Percentiles rank a stretch among this genome's conserved stretches.
Conservation (phyloP, 1,140 invertebrate species). For the Drosophila truncata region DNA sequence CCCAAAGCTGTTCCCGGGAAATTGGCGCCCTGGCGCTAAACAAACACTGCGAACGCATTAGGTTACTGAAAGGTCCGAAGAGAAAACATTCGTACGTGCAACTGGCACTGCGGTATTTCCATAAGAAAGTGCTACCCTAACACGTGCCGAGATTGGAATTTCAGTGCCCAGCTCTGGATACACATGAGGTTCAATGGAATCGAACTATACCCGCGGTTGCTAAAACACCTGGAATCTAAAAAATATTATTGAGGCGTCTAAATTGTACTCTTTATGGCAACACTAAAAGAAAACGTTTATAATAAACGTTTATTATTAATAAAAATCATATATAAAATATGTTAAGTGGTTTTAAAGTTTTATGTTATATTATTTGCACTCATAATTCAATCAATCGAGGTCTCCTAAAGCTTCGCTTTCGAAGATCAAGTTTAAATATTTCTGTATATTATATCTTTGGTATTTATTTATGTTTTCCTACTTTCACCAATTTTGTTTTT, state of each 20-base stretch:
- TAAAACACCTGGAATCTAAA: neutral
- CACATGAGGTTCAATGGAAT: slow-evolving; percentile 3
- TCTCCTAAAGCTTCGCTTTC: neutral
- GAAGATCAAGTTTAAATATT: neutral
- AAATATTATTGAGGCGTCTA: neutral
- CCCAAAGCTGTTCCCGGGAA: slow-evolving; percentile 58
- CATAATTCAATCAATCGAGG: neutral
- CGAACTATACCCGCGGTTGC: neutral
- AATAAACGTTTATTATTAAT: too few relatives aligned
- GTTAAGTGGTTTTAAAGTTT: neutral
- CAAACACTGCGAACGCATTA: slow-evolving; percentile 50
- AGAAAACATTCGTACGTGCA: slow-evolving; percentile 64
- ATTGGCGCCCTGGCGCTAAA: neutral
- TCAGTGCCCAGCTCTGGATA: slow-evolving; percentile 1
- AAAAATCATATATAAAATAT: too few relatives aligned
- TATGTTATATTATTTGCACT: too few relatives aligned
- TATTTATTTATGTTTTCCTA: too few relatives aligned
- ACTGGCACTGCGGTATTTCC: slow-evolving; percentile 49
- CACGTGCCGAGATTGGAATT: slow-evolving; percentile 29
- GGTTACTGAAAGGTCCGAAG: slow-evolving; percentile 47
- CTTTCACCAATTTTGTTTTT: too few relatives aligned
- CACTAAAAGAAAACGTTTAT: too few relatives aligned
- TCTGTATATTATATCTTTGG: too few relatives aligned
- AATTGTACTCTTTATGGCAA: too few relatives aligned
- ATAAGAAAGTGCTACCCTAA: slow-evolving; percentile 44